phyloP scores from a whole-genome alignment of 2,113 vertebrate genomes.

The Dinomys branickii region DNA sequence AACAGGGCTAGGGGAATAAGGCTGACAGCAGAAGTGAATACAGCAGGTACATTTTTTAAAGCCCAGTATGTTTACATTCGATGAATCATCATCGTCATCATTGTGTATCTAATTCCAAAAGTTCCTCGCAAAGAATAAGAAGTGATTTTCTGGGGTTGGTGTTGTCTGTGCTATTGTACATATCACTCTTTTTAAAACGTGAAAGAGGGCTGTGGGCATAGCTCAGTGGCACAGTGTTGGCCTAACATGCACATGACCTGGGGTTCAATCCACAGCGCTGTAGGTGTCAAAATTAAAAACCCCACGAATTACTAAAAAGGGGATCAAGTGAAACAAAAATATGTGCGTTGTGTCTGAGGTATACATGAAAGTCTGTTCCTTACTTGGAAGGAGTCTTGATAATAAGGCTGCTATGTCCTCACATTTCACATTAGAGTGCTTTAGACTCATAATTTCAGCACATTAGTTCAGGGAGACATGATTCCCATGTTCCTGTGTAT shows the following conservation, averaged over 20 bases:
- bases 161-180: neutral
- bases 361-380: conserved; percentile 39
- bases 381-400: conserved; percentile 57
- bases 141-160: neutral
- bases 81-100: neutral
- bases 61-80: neutral
- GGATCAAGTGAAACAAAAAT: neutral
- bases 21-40: neutral
- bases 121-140: neutral
- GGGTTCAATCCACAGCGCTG: too few relatives aligned
- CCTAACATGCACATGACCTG: neutral
- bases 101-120: neutral
- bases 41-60: neutral
- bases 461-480: conserved; percentile 90
- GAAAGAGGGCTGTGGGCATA: neutral
- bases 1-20: neutral
- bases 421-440: conserved; percentile 72
- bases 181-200: neutral
- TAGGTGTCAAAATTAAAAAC: neutral
- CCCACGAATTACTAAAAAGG: neutral
- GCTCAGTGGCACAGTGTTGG: neutral
- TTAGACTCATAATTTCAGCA: conserved; percentile 76
- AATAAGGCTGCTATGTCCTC: neutral
- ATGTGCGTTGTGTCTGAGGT: conserved; percentile 43
- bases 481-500: conserved; percentile 89